A percentile compares a stretch with the other conserved stretches of the same genome.
Conservation (phyloP, 2,888 invertebrate genomes). For the Polylopha cassiicola region DNA sequence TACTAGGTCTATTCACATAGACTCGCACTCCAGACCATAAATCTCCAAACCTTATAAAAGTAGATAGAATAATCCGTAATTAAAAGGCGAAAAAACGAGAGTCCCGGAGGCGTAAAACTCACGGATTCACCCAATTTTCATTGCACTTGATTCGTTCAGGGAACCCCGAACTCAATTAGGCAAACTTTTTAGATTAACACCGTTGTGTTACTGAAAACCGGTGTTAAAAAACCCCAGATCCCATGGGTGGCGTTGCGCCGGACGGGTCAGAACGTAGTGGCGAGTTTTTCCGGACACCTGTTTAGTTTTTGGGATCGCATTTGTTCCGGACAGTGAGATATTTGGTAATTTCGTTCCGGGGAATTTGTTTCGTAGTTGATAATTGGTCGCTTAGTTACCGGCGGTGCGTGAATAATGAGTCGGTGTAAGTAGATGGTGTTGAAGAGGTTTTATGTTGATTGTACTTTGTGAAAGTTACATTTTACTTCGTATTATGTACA, state of each 20-base stretch:
- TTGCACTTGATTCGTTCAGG: conserved; percentile 66
- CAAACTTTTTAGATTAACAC: conserved; percentile 72
- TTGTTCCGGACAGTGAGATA: conserved; percentile 69
- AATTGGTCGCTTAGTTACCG: conserved; percentile 9
- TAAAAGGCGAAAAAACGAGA: too few relatives aligned
- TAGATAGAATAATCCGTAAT: too few relatives aligned
- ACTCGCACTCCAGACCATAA: too few relatives aligned
- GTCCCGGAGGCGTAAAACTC: too few relatives aligned
- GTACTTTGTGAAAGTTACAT: too few relatives aligned
- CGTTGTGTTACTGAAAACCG: conserved; percentile 62
- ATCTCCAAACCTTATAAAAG: too few relatives aligned
- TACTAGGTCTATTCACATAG: too few relatives aligned
- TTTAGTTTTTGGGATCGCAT: conserved; percentile 64
- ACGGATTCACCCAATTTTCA: conserved; percentile 57
- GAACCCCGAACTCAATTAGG: conserved; percentile 70
- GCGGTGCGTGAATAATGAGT: too few relatives aligned
- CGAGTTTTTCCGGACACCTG: conserved; percentile 68
- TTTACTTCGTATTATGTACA: too few relatives aligned
- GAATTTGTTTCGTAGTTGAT: conserved; percentile 56
- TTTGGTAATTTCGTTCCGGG: conserved; percentile 69
- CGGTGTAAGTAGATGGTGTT: too few relatives aligned
- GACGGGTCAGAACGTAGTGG: too few relatives aligned
- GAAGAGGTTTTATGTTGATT: too few relatives aligned
- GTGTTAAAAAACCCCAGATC: conserved; percentile 32
- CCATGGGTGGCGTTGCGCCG: conserved; percentile 30